Evolutionary conservation across 2,888 invertebrate genomes (phyloP).

Genomic region (Agrotis exclamationis): DNA sequence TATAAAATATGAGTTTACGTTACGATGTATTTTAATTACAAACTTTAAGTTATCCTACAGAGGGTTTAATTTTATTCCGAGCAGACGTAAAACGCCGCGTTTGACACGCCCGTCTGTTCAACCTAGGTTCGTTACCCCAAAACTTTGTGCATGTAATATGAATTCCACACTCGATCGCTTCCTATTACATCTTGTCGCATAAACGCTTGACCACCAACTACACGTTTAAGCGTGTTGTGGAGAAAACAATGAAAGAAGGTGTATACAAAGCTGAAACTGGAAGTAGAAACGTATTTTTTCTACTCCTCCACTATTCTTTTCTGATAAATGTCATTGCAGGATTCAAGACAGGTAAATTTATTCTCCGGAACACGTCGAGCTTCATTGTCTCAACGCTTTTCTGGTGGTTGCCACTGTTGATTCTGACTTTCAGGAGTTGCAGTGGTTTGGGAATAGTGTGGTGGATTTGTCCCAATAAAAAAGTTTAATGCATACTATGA

Average conservation of each 20-base stretch:
- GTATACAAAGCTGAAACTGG: not conserved
- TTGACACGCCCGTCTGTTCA: constrained; percentile 40
- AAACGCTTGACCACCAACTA: not conserved
- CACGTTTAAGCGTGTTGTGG: no score
- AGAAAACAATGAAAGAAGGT: not conserved
- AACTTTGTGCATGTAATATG: constrained; percentile 43
- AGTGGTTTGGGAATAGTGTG: no score
- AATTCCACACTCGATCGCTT: constrained; percentile 48
- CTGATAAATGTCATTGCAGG: no score
- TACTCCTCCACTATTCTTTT: no score
- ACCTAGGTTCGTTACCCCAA: constrained; percentile 55
- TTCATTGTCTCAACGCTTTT: no score
- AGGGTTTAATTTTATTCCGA: not conserved
- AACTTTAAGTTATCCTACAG: not conserved
- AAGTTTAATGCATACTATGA: no score
- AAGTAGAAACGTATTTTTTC: no score
- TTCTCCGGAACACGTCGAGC: no score
- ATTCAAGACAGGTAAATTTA: no score
- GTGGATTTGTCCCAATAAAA: no score
- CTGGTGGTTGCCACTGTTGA: no score
- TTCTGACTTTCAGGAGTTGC: no score
- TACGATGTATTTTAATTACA: not conserved
- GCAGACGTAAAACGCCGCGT: constrained; percentile 27
- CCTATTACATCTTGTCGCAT: constrained; percentile 31
- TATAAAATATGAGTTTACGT: not conserved